A percentile compares a stretch with the other conserved stretches of the same genome.
Conservation (phyloP, 2,113 vertebrate species). For the Maccullochella peelii region DNA sequence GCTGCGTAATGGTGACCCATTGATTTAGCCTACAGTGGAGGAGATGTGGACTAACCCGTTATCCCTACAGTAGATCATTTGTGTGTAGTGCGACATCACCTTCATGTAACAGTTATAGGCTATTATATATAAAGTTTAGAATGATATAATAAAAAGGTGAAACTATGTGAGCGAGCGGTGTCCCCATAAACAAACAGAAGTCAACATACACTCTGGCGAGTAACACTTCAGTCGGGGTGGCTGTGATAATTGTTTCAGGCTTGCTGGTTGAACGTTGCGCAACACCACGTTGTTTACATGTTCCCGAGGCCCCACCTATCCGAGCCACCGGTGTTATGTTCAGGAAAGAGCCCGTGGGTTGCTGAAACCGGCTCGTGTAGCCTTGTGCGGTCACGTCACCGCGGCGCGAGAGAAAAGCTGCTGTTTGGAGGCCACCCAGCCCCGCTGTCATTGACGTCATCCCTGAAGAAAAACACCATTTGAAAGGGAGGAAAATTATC, state of each 20-base stretch:
- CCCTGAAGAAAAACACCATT: slow-evolving; percentile 58
- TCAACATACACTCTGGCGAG: background rate
- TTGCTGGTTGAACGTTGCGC: slow-evolving; percentile 69
- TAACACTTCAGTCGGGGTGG: background rate
- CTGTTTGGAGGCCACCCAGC: slow-evolving; percentile 64
- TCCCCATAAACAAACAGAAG: background rate
- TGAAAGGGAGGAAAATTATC: slow-evolving; percentile 60
- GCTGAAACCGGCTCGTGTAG: slow-evolving; percentile 37
- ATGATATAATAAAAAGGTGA: background rate
- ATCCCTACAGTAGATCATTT: background rate
- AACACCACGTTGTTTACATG: slow-evolving; percentile 83
- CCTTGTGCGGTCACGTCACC: slow-evolving; percentile 77
- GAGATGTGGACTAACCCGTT: too few relatives aligned
- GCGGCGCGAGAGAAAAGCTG: slow-evolving; percentile 47
- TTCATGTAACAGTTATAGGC: fast-evolving
- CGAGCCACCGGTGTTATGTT: slow-evolving; percentile 64
- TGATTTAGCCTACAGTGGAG: background rate
- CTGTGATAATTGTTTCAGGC: background rate
- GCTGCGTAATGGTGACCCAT: slow-evolving; percentile 40
- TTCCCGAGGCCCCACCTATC: slow-evolving; percentile 80
- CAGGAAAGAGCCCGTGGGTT: slow-evolving; percentile 57
- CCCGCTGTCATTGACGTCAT: slow-evolving; percentile 76
- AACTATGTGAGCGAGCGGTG: background rate
- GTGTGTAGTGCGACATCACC: background rate
- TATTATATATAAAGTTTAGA: background rate